phyloP scores from a whole-genome alignment of 2,797 vertebrate genomes.

The Catostomus latipinnis region DNA sequence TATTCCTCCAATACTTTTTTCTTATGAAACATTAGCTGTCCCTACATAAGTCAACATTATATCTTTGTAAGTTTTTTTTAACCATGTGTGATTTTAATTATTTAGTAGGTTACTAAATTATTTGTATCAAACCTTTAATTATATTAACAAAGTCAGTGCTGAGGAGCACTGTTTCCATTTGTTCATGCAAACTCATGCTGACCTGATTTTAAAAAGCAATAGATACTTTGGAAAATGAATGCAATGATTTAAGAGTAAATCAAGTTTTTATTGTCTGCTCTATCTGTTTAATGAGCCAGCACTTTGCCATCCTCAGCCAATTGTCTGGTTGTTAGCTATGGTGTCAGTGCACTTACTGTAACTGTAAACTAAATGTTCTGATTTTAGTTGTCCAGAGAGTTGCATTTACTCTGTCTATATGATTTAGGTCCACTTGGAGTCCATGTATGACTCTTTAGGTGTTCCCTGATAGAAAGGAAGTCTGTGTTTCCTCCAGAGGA shows the following conservation, averaged over 20 bases:
- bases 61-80: background rate
- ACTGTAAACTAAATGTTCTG: background rate
- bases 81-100: background rate
- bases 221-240: background rate
- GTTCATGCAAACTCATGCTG: background rate
- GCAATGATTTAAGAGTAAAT: background rate
- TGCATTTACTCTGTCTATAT: background rate
- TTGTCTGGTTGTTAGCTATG: background rate
- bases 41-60: conserved; percentile 1
- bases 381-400: background rate
- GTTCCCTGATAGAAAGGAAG: conserved; percentile 44
- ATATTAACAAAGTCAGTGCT: background rate
- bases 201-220: background rate
- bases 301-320: background rate
- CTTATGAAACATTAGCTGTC: background rate
- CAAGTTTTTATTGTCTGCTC: background rate
- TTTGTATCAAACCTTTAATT: background rate
- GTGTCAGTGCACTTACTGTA: background rate
- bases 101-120: background rate
- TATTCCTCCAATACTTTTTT: background rate
- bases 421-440: conserved; percentile 24
- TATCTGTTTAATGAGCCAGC: background rate
- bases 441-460: conserved; percentile 35
- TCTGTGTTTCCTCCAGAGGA: conserved; percentile 52
- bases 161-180: background rate